Evolutionary conservation across 2,113 vertebrate species (phyloP).

Genomic region (Thryonomys swinderianus): DNA sequence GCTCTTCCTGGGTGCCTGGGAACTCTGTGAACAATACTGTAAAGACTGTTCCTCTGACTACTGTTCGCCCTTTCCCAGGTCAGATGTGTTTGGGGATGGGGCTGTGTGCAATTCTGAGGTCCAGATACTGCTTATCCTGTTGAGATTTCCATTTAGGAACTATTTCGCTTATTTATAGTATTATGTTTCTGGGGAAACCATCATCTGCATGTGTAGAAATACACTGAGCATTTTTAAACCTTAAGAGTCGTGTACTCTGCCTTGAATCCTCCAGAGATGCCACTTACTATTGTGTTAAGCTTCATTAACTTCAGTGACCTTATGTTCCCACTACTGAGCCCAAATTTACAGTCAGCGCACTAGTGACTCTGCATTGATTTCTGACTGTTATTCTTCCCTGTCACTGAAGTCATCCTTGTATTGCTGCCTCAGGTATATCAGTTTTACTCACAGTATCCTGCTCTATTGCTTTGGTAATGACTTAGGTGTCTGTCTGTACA

Average conservation of each 20-base stretch:
- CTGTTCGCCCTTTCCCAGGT: slow-evolving; percentile 24
- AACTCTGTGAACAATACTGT: not conserved
- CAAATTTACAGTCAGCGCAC: not conserved
- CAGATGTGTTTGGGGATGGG: not conserved
- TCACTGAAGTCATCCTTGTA: slow-evolving; percentile 55
- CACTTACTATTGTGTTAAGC: slow-evolving; percentile 46
- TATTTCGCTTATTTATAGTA: slow-evolving; percentile 72
- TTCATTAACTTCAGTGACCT: not conserved
- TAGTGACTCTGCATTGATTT: slow-evolving; percentile 20
- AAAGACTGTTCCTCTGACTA: slow-evolving; percentile 49
- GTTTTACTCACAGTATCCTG: slow-evolving; percentile 42
- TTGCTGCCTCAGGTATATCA: slow-evolving; percentile 43
- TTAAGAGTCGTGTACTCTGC: slow-evolving; percentile 55
- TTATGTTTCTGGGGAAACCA: slow-evolving; percentile 67
- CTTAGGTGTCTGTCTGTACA: not conserved
- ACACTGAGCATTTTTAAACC: slow-evolving; percentile 45
- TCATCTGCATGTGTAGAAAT: not conserved
- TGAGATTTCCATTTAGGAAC: slow-evolving; percentile 53
- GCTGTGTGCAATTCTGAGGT: not conserved
- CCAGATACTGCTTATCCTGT: slow-evolving; percentile 45
- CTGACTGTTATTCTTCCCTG: slow-evolving; percentile 45
- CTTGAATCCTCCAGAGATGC: slow-evolving; percentile 50
- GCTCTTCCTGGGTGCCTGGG: not conserved
- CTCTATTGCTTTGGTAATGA: not conserved
- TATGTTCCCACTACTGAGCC: slow-evolving; percentile 16